A percentile compares a stretch with the other conserved stretches of the same genome.
phyloP scores from a whole-genome alignment of 2,797 vertebrate genomes.

The Paratrypauchen microcephalus region DNA sequence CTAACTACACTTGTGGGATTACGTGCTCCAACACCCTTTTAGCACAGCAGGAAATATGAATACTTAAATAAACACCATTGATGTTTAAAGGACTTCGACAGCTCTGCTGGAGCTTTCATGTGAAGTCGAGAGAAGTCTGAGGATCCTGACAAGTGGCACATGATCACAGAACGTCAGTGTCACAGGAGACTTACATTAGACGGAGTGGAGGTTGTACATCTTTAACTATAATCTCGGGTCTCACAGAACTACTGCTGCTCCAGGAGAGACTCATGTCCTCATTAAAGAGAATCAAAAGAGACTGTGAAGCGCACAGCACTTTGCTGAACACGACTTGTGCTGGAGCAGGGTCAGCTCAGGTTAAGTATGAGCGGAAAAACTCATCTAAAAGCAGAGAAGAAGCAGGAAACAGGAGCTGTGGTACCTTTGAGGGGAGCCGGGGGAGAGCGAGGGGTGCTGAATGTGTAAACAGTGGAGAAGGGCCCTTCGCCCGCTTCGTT shows the following conservation, averaged over 20 bases:
- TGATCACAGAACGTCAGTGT: neutral
- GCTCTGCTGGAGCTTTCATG: neutral
- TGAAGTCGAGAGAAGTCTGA: slow-evolving; percentile 1
- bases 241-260: slow-evolving; percentile 1
- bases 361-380: slow-evolving; percentile 17
- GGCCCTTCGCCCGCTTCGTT: slow-evolving; percentile 97
- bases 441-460: slow-evolving; percentile 93
- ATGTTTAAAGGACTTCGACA: neutral
- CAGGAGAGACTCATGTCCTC: slow-evolving; percentile 39
- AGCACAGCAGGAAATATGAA: neutral
- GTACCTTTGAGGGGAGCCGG: slow-evolving; percentile 93
- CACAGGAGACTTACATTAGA: neutral
- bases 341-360: neutral
- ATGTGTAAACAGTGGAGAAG: slow-evolving; percentile 92
- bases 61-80: neutral
- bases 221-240: neutral
- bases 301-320: slow-evolving; percentile 18
- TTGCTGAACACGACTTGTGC: neutral
- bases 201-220: neutral
- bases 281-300: slow-evolving; percentile 53
- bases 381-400: slow-evolving; percentile 9
- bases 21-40: neutral
- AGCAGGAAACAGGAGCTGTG: neutral
- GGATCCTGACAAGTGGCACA: neutral
- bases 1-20: neutral